A percentile compares a stretch with the other conserved stretches of the same genome.
phyloP scores from a whole-genome alignment of 2,888 invertebrate genomes.

The Coecobrya sp. region DNA sequence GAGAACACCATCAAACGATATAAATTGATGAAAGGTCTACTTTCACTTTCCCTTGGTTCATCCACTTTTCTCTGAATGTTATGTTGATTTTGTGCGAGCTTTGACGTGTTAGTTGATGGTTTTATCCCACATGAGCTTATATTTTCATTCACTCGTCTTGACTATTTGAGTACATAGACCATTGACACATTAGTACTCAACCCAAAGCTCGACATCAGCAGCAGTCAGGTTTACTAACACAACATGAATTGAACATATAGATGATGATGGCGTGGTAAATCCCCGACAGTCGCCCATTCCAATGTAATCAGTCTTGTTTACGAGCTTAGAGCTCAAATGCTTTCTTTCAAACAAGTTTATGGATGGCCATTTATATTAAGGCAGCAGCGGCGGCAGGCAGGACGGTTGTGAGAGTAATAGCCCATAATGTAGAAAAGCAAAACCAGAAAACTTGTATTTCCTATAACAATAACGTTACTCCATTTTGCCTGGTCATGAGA shows the following conservation, averaged over 20 bases:
- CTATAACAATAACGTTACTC: slow-evolving; percentile 10
- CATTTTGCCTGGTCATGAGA: not conserved
- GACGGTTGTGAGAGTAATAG: not conserved
- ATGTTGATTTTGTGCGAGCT: slow-evolving; percentile 27
- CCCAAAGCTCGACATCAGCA: not conserved
- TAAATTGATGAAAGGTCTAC: slow-evolving; percentile 38
- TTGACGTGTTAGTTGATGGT: not conserved
- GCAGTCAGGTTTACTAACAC: not conserved
- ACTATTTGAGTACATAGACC: not conserved
- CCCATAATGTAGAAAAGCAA: not conserved
- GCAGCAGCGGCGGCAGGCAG: slow-evolving; percentile 4
- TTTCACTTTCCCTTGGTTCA: slow-evolving; percentile 22
- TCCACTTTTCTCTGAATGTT: slow-evolving; percentile 42
- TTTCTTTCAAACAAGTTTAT: slow-evolving; percentile 18
- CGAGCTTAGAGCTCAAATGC: slow-evolving; percentile 21
- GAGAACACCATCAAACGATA: not conserved
- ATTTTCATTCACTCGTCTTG: not conserved
- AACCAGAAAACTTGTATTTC: not conserved
- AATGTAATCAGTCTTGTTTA: slow-evolving; percentile 62
- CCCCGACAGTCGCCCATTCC: slow-evolving; percentile 41
- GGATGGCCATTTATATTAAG: slow-evolving; percentile 7
- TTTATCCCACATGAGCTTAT: not conserved
- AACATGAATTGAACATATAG: slow-evolving; percentile 27
- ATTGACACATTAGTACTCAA: slow-evolving; percentile 1
- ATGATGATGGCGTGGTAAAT: slow-evolving; percentile 53